Evolutionary conservation across 1,140 invertebrate species (phyloP).

Genomic region (Drosophila nigromelanica): DNA sequence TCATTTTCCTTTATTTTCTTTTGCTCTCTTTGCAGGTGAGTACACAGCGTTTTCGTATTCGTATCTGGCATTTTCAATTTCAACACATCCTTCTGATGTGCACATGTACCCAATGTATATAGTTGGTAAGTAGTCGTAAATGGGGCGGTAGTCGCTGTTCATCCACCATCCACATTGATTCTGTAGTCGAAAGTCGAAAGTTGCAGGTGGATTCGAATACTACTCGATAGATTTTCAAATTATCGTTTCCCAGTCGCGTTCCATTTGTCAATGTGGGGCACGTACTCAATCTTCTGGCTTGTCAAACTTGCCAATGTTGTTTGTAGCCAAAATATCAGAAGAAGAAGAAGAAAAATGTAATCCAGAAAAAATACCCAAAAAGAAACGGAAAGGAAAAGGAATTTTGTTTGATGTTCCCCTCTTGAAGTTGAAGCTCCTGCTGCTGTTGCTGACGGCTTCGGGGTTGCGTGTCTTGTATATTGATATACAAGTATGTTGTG

Average conservation of each 20-base stretch:
- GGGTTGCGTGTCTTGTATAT: slow-evolving; percentile 16
- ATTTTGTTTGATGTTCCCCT: slow-evolving; percentile 25
- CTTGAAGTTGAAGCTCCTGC: not conserved
- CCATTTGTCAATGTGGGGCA: slow-evolving; percentile 79
- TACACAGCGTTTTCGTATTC: slow-evolving; percentile 13
- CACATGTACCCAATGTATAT: not conserved
- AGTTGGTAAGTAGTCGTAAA: slow-evolving; percentile 19
- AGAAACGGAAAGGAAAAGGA: not conserved
- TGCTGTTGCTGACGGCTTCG: slow-evolving; percentile 13
- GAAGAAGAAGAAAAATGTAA: not conserved
- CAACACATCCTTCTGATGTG: slow-evolving; percentile 10
- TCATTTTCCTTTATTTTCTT: slow-evolving; percentile 8
- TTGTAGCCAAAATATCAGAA: slow-evolving; percentile 57
- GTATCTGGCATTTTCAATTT: slow-evolving; percentile 53
- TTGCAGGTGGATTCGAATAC: slow-evolving; percentile 12
- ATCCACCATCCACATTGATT: not conserved
- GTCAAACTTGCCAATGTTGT: slow-evolving; percentile 82
- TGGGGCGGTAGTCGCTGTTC: not conserved
- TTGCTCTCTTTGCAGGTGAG: slow-evolving; percentile 64
- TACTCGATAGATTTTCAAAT: not conserved
- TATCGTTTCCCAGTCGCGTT: slow-evolving; percentile 46
- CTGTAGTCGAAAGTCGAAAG: slow-evolving; percentile 8
- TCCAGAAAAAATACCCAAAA: too few relatives aligned
- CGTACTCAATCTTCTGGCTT: slow-evolving; percentile 80
- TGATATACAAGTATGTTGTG: slow-evolving; percentile 11